phyloP scores from a whole-genome alignment of 2,888 invertebrate species.

The Homarus gammarus region DNA sequence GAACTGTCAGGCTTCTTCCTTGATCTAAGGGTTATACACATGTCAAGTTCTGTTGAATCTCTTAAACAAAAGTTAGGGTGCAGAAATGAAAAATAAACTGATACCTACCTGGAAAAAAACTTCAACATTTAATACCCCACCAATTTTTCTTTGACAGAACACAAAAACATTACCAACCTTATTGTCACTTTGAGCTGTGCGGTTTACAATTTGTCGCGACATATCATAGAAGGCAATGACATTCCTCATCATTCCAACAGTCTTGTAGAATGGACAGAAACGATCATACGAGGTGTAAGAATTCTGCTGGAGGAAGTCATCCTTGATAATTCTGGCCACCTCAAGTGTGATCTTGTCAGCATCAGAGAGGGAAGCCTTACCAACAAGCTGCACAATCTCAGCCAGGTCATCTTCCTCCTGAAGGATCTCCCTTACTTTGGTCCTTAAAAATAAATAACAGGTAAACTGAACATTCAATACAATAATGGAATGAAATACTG shows the following conservation, averaged over 20 bases:
- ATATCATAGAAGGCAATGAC: conserved; percentile 99
- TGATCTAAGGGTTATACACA: too few relatives aligned
- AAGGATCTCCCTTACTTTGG: conserved; percentile 88
- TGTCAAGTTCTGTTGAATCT: too few relatives aligned
- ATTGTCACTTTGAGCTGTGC: conserved; percentile 98
- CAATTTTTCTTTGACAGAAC: too few relatives aligned
- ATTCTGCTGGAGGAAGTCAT: conserved; percentile 99
- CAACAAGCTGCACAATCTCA: conserved; percentile 99
- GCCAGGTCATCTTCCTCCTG: conserved; percentile 99
- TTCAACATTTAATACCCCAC: too few relatives aligned
- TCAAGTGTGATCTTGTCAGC: conserved; percentile 99
- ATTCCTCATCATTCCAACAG: conserved; percentile 98
- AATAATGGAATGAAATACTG: too few relatives aligned
- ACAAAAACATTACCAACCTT: conserved; percentile 80
- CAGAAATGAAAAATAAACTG: too few relatives aligned
- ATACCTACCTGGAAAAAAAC: too few relatives aligned
- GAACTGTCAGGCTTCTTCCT: too few relatives aligned
- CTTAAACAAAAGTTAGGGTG: too few relatives aligned
- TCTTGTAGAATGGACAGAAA: conserved; percentile 99
- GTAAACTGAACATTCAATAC: too few relatives aligned
- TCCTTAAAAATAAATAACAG: conserved; percentile 46
- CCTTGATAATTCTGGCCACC: conserved; percentile 98
- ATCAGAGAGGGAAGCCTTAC: conserved; percentile 99
- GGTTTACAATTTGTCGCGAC: conserved; percentile 98
- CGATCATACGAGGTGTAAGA: conserved; percentile 96